phyloP scores from a whole-genome alignment of 2,888 invertebrate species.

The Drosophila neotestacea region DNA sequence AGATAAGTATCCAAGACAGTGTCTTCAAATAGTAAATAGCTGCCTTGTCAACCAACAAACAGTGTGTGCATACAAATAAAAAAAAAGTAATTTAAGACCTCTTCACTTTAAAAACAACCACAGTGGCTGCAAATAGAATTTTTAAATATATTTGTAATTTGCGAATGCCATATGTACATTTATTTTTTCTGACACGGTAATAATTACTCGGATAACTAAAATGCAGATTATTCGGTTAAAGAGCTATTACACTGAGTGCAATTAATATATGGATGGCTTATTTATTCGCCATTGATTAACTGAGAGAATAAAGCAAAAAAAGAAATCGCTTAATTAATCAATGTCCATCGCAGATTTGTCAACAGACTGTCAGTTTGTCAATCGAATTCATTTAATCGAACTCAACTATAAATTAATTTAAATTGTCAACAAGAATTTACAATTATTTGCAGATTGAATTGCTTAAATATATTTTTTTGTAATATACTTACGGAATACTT shows the following conservation, averaged over 20 bases:
- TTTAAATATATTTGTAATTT: not conserved
- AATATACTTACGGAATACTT: no score
- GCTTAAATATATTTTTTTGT: no score
- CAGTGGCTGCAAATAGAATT: not conserved
- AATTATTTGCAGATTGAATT: not conserved
- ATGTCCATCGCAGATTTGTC: slow-evolving; percentile 20
- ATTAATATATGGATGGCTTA: not conserved
- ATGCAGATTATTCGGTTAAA: not conserved
- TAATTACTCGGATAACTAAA: no score
- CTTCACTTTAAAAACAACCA: not conserved
- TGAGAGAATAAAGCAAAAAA: not conserved
- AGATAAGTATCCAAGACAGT: not conserved
- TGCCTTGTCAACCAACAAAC: not conserved
- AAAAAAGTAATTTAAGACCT: no score
- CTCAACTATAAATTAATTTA: slow-evolving; percentile 6
- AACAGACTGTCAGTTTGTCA: slow-evolving; percentile 30
- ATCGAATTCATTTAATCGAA: not conserved
- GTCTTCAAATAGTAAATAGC: not conserved
- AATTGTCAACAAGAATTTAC: not conserved
- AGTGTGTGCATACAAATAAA: no score
- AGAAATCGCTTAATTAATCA: slow-evolving; percentile 20
- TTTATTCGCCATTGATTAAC: not conserved
- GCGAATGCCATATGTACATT: no score
- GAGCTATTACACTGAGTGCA: not conserved
- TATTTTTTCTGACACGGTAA: not conserved